A percentile compares a stretch with the other conserved stretches of the same genome.
Evolutionary conservation across 2,888 invertebrate species (phyloP).

Genomic region (Octodonta nipae): DNA sequence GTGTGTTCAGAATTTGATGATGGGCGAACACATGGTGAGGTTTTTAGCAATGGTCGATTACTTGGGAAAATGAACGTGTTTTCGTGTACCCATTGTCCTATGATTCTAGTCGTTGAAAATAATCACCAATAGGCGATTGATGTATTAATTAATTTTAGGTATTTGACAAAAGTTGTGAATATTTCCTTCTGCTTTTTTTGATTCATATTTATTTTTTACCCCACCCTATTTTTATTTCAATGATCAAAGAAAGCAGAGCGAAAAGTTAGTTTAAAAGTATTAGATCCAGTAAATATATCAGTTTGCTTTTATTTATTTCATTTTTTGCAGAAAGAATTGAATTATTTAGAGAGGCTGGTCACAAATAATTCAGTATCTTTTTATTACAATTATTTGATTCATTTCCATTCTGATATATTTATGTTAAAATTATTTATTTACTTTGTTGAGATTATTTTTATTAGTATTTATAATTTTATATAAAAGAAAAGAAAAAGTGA

Average conservation of each 20-base stretch:
- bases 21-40: slow-evolving; percentile 63
- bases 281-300: background rate
- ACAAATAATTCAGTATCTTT: slow-evolving; percentile 16
- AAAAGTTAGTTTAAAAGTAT: no score
- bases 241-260: slow-evolving; percentile 14
- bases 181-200: slow-evolving; percentile 16
- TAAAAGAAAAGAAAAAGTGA: slow-evolving; percentile 9
- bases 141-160: slow-evolving; percentile 22
- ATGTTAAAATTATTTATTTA: slow-evolving; percentile 23
- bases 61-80: slow-evolving; percentile 44
- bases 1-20: slow-evolving; percentile 57
- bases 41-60: slow-evolving; percentile 68
- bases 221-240: slow-evolving; percentile 5
- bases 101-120: slow-evolving; percentile 28
- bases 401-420: slow-evolving; percentile 21
- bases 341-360: slow-evolving; percentile 16
- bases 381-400: slow-evolving; percentile 19
- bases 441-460: slow-evolving; percentile 25
- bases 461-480: slow-evolving; percentile 10
- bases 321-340: slow-evolving; percentile 11
- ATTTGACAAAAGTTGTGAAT: slow-evolving; percentile 24
- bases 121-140: slow-evolving; percentile 25
- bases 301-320: slow-evolving; percentile 7
- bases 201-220: slow-evolving; percentile 16
- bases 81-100: slow-evolving; percentile 22